A percentile compares a stretch with the other conserved stretches of the same genome.
Evolutionary conservation across 2,888 invertebrate species (phyloP).

Genomic region (Parochlus steinenii): DNA sequence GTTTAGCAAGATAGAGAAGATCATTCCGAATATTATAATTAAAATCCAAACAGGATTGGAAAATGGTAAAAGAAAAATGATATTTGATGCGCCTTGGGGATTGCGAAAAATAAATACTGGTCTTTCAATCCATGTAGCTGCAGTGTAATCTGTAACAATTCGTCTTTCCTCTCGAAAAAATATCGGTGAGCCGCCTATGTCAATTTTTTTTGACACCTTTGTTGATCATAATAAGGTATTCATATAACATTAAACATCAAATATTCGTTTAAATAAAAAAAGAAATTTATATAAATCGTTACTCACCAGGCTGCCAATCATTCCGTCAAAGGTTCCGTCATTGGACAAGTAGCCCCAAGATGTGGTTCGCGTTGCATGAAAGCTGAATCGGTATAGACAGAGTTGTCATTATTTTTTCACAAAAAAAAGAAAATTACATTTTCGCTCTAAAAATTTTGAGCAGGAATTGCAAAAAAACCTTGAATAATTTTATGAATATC

Average conservation of each 20-base stretch:
- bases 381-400: slow-evolving; percentile 7
- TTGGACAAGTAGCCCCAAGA: slow-evolving; percentile 45
- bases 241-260: no score
- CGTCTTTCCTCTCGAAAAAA: slow-evolving; percentile 45
- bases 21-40: slow-evolving; percentile 26
- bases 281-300: no score
- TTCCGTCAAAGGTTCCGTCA: slow-evolving; percentile 44
- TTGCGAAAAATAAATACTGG: slow-evolving; percentile 50
- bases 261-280: no score
- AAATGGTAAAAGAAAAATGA: slow-evolving; percentile 47
- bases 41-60: slow-evolving; percentile 39
- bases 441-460: neutral
- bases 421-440: neutral
- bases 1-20: slow-evolving; percentile 19
- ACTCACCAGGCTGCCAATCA: slow-evolving; percentile 42
- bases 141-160: slow-evolving; percentile 38
- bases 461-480: neutral
- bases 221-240: no score
- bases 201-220: slow-evolving; percentile 37
- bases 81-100: slow-evolving; percentile 40
- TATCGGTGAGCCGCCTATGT: slow-evolving; percentile 49
- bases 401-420: neutral
- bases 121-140: slow-evolving; percentile 44
- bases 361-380: slow-evolving; percentile 29
- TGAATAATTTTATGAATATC: no score